A percentile compares a stretch with the other conserved stretches of the same genome.
Conservation (phyloP, 2,797 vertebrate genomes). For the Parotocinclus haroldoi region DNA sequence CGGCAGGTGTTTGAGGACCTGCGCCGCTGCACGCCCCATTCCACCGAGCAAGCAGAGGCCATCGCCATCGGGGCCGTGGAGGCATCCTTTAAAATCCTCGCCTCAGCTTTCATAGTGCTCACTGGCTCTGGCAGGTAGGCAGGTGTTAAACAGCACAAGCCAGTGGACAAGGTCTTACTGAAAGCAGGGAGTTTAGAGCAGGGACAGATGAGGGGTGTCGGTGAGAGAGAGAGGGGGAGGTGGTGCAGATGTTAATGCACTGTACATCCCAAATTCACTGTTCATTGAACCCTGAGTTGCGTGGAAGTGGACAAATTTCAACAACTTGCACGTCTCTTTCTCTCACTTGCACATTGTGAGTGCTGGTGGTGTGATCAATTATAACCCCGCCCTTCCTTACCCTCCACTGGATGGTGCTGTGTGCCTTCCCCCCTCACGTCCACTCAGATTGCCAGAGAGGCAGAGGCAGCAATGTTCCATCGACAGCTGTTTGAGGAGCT, state of each 20-base stretch:
- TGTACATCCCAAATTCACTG: not conserved
- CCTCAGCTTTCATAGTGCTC: constrained; percentile 92
- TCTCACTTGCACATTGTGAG: constrained; percentile 15
- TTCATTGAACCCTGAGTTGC: not conserved
- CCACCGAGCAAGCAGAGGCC: constrained; percentile 87
- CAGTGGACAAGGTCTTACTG: not conserved
- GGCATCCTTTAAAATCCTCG: constrained; percentile 96
- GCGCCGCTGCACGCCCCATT: constrained; percentile 80
- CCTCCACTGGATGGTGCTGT: constrained; percentile 45
- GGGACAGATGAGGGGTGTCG: constrained; percentile 55
- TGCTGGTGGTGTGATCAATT: constrained; percentile 50
- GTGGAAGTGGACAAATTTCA: constrained; percentile 6
- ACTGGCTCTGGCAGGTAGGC: constrained; percentile 98
- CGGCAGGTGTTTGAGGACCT: constrained; percentile 98
- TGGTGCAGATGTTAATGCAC: not conserved
- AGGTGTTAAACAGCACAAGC: constrained; percentile 22
- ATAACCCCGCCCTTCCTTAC: constrained; percentile 52
- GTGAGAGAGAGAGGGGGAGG: constrained; percentile 18
- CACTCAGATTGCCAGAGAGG: constrained; percentile 92
- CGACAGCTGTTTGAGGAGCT: constrained; percentile 95
- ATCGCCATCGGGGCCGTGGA: constrained; percentile 95
- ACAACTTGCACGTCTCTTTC: constrained; percentile 49
- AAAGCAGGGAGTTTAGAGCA: constrained; percentile 52
- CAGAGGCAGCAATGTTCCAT: constrained; percentile 97
- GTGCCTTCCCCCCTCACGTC: constrained; percentile 27